Base-by-base conservation (phyloP, 30 jellyfish, hydroid and myxozoan genomes). In the Catostylus mosaicus region DNA sequence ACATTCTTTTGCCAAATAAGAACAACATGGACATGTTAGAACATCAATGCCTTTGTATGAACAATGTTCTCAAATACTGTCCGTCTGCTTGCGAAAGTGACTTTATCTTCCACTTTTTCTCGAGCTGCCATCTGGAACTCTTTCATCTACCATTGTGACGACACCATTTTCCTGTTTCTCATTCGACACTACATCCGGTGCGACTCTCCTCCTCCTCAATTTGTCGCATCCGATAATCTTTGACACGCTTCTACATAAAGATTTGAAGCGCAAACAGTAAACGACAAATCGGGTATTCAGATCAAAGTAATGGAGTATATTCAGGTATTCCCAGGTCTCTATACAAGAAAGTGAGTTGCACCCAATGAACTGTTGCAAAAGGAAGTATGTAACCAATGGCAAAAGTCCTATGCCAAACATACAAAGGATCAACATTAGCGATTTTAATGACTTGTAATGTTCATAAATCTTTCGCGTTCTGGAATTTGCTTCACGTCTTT, bases 331-430 rank as follows among this genome's bases (percentile, higher is more conserved):
- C 71, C 82, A 50, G 12, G 63, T 65, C 1, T 67, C 65, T 9
- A 65, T 40, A 38, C 95, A 85, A 26, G 73, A 33, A 54, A 30
- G 30, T 18, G 81, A 50, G 23, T 22, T 38, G 23, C 95, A 85
- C 0, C 88, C 84, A 24, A 67, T 33, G 54, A 50, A 30, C 35
- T 75, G 67, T 33, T 34, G 77, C 33, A 75, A 5, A 18, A 85
- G 37, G 34, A 52, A 47, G 68, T 33, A 85, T 18, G 30, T 2
- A 29, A 74, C 66, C 84, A 75, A 33, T 46, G 95, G 95, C 22
- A 85, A 77, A 16, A 73, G 84, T 2, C 95, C 86, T 11, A 85
- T 65, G 24, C 95, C 95, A 67, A 72, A 85, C 95, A 85, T 85
- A 30, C 74, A 73, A 0, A 85, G 5, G 59, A 85, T 33, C 66